These are phyloP conservation scores for Circaetus gallicus DNA, from an alignment of 2,113 vertebrate genomes.

Conservation along the genomic window DNA sequence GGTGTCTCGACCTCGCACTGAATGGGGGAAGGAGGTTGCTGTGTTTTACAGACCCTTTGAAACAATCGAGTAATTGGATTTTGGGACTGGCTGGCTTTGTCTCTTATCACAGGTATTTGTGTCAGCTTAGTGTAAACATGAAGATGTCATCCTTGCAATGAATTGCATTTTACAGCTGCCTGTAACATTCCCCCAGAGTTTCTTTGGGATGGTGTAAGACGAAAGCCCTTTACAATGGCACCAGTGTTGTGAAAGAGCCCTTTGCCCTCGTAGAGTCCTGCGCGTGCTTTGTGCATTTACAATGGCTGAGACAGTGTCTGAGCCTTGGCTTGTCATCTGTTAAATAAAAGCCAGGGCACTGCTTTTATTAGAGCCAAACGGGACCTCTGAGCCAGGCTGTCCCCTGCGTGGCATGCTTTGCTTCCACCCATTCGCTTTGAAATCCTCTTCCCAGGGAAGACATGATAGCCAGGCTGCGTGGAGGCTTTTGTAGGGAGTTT, in stretches of 20 bases:
- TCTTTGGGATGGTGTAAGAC: background rate
- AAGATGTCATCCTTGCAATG: background rate
- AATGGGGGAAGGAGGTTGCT: background rate
- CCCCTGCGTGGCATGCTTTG: rapidly evolving
- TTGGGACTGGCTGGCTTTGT: background rate
- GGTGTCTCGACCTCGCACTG: background rate
- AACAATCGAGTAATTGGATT: background rate
- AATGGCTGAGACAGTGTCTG: rapidly evolving
- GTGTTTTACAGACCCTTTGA: background rate
- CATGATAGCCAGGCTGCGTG: background rate
- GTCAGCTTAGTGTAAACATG: background rate
- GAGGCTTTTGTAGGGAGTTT: background rate
- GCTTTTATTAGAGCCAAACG: background rate
- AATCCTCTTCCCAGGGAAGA: background rate
- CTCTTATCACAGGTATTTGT: background rate
- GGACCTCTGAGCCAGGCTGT: background rate
- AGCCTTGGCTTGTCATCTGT: background rate
- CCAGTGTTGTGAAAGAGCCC: background rate
- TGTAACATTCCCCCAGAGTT: background rate
- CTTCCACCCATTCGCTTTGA: background rate
- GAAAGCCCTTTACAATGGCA: background rate
- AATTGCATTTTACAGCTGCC: constrained; percentile 1
- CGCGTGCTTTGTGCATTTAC: background rate
- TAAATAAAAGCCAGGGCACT: background rate
- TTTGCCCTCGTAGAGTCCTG: background rate